Conservation (phyloP, 2,888 invertebrate genomes). For the Napeogenes inachia region DNA sequence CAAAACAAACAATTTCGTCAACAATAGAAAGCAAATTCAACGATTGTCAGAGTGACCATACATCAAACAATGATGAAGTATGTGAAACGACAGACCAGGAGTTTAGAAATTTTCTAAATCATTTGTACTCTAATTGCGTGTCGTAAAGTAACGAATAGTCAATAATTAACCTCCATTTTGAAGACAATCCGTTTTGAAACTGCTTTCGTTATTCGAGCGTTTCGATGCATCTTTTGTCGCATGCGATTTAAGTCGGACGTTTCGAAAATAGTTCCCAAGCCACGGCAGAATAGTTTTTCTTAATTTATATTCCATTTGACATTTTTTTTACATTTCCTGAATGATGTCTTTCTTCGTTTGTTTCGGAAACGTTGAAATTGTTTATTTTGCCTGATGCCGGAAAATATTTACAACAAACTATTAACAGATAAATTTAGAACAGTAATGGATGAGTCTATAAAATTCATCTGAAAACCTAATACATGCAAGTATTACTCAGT, state of each 20-base stretch:
- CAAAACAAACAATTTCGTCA: conserved; percentile 26
- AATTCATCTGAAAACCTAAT: no score
- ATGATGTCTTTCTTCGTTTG: not conserved
- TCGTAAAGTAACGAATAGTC: conserved; percentile 38
- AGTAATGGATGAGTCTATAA: no score
- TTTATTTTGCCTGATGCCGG: no score
- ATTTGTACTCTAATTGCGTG: conserved; percentile 36
- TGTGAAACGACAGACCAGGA: conserved; percentile 31
- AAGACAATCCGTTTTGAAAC: conserved; percentile 40
- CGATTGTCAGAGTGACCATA: conserved; percentile 26
- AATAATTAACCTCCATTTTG: conserved; percentile 45
- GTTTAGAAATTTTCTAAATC: conserved; percentile 28
- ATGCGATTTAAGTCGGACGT: conserved; percentile 24
- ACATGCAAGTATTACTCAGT: no score
- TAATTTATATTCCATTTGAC: conserved; percentile 9
- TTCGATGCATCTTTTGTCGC: not conserved
- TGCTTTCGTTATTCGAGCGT: conserved; percentile 35
- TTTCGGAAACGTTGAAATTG: no score
- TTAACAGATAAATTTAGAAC: no score
- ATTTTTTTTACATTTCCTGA: not conserved
- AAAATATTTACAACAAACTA: no score
- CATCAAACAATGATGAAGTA: conserved; percentile 28
- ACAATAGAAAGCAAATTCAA: conserved; percentile 35
- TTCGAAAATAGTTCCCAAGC: conserved; percentile 22
- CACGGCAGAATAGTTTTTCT: conserved; percentile 5